Evolutionary conservation across 2,888 invertebrate genomes (phyloP).

Genomic region (Hirtodrosophila histrioides): DNA sequence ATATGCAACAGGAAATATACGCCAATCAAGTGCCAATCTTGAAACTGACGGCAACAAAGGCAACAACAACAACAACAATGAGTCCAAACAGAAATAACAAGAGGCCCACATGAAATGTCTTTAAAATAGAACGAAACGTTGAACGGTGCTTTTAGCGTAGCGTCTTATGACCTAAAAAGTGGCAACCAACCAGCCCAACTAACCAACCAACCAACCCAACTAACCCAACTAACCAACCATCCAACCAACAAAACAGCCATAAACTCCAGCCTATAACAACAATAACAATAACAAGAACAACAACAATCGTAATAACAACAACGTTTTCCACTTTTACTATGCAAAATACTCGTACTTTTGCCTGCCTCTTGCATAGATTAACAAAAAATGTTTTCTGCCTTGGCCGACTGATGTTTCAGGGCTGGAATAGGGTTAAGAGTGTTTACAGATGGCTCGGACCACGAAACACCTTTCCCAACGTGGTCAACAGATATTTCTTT

Average conservation of each 20-base stretch:
- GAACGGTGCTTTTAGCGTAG: conserved; percentile 65
- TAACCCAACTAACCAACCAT: conserved; percentile 32
- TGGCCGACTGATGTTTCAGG: conserved; percentile 11
- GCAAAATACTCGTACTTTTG: conserved; percentile 64
- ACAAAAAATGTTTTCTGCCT: conserved; percentile 45
- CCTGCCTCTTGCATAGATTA: conserved; percentile 70
- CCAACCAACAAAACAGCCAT: conserved; percentile 45
- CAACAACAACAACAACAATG: conserved; percentile 26
- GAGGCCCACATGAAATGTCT: conserved; percentile 63
- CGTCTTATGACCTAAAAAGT: conserved; percentile 78
- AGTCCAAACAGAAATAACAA: conserved; percentile 27
- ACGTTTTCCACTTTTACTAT: conserved; percentile 64
- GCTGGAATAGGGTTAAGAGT: neutral
- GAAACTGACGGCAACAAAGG: conserved; percentile 67
- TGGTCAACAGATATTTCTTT: no score
- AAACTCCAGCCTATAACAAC: conserved; percentile 44
- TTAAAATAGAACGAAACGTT: conserved; percentile 77
- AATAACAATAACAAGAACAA: conserved; percentile 14
- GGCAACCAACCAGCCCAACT: conserved; percentile 55
- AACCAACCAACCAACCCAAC: conserved; percentile 57
- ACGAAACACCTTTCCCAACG: neutral
- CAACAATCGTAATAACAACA: conserved; percentile 19
- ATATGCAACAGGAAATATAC: conserved; percentile 83
- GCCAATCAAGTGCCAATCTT: conserved; percentile 83
- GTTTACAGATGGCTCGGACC: neutral